Conservation (phyloP, 2,113 vertebrate species). For the Cairina moschata region DNA sequence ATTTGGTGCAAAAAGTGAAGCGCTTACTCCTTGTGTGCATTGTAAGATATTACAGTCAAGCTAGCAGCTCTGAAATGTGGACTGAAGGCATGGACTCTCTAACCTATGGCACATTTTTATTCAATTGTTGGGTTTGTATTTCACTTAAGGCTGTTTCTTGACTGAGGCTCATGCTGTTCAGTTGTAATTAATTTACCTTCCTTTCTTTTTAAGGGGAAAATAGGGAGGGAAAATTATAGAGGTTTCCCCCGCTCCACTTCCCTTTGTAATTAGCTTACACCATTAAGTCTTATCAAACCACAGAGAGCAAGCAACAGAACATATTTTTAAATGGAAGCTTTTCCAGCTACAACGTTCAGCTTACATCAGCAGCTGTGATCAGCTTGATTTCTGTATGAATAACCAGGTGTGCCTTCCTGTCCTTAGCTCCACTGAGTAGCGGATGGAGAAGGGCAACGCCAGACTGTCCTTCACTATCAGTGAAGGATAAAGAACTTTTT, state of each 20-base stretch:
- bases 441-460: neutral
- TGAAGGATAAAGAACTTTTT: neutral
- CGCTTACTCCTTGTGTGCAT: neutral
- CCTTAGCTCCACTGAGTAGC: neutral
- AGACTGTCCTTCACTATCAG: neutral
- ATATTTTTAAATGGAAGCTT: neutral
- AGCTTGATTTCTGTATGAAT: neutral
- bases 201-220: neutral
- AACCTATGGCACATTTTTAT: neutral
- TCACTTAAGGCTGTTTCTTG: slow-evolving; percentile 36
- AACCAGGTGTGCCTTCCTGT: neutral
- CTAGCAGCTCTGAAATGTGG: neutral
- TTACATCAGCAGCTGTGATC: neutral
- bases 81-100: neutral
- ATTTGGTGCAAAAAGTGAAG: neutral
- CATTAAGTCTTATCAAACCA: neutral
- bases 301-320: neutral
- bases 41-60: accelerated
- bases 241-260: neutral
- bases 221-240: neutral
- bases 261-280: neutral
- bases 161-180: neutral
- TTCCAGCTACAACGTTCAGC: neutral
- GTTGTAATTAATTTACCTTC: neutral
- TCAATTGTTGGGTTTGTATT: neutral